Evolutionary conservation across 92 coral and sea anemone genomes (phyloP), one percentile per base, ranked within the genome.

Genomic region (Metridium senile): DNA sequence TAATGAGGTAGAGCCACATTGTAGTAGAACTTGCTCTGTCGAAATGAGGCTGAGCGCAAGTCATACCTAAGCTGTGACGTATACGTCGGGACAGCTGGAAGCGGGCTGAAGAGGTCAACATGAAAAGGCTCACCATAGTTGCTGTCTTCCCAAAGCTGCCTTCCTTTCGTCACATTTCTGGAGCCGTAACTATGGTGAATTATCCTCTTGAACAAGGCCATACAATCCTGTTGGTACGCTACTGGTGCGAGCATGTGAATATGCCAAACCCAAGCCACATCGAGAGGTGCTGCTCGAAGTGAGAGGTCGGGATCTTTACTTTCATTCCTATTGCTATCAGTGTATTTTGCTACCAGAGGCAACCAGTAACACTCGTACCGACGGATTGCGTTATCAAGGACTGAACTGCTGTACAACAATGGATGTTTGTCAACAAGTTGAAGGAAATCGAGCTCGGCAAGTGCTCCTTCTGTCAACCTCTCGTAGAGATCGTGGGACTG

Each of bases 251-350:
- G 75, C 93, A 88, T 80, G 57, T 88, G 93, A 11, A 80, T 70
- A 33, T 88, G 83, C 93, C 93, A 88, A 20, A 88, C 89, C 93
- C 93, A 88, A 0, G 93, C 89, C n/a, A 88, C 86, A 76, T 88
- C 93, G 31, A 88, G 26, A n/a, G 93, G 93, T 53, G 93, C 93
- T 33, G 90, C 72, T 11, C 82, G 64, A 9, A 78, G 71, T 26
- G 80, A 64, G 74, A 61, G 11, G 23, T 66, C 66, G 6, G 34
- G 53, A 34, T 75, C 81, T 28, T 65, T 49, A 3, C 62, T 33
- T 63, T 17, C 66, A 16, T 72, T 49, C 32, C 30, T 72, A 1
- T 25, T n/a, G 31, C 56, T 66, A 2, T 52, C 66, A 26, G 74
- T 83, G 18, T 62, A 64, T 46, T 66, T 66, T 25, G 82, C 77